Evolutionary conservation across 2,113 vertebrate genomes (phyloP), one percentile per base, ranked within the genome.

Genomic region (Leucosticte australis): DNA sequence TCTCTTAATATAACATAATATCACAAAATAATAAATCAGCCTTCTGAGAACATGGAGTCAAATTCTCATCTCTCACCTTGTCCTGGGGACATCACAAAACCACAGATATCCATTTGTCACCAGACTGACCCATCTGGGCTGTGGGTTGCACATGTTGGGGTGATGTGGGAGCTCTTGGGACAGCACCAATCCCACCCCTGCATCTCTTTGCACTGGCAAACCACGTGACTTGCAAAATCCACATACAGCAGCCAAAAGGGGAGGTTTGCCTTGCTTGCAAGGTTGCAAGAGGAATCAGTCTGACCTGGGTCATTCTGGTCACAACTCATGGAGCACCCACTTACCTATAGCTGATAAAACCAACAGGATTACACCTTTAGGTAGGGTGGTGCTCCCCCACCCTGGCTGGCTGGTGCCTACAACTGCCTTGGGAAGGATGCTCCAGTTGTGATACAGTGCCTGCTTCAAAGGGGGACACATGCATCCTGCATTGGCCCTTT

Each of bases 381-480:
- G 11, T 15, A 24, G 35, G 3, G 7, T 42, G 44, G 33, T 76
- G n/a, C 19, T 65, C 20, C 11, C 9, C 9, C 11, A 15, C 12
- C 5, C 7, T 11, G 0, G 1, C 33, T 11, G 1, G 13, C 13
- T 9, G 11, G 27, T 52, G 44, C 33, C 53, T 11, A 2, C 31
- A 53, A n/a, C 35, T 47, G 47, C 28, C 41, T n/a, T 5, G 28
- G 57, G 7, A 30, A 56, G 68, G 73, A 8, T 41, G 52, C 68
- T 46, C 15, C 55, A 27, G 44, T 27, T 88, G 67, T 5, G 1
- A 6, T 6, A 12, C 15, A 57, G 6, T 28, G 11, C 55, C 31
- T 15, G 55, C 12, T 77, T 74, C 6, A 2, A 69, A 57, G 13
- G 9, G 31, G 23, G 10, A 4, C 17, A 27, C 27, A 53, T 6